A percentile compares a stretch with the other conserved stretches of the same genome.
Conservation (phyloP, 2,113 vertebrate genomes). For the Brachyhypopomus gauderio region DNA sequence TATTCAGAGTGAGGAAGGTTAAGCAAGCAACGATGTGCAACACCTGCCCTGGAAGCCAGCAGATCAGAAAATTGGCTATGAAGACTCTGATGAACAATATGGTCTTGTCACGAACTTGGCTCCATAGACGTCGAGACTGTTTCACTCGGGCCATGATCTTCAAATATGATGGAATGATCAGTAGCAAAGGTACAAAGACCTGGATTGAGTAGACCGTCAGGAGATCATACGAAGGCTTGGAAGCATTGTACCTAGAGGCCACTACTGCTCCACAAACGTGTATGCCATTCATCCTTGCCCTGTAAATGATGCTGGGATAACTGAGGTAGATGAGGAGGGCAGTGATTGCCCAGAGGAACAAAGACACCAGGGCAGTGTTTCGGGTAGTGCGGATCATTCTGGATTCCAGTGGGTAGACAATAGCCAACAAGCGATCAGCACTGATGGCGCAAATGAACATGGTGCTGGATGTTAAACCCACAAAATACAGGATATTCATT, state of each 20-base stretch:
- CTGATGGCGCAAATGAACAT: constrained; percentile 57
- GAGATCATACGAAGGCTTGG: constrained; percentile 46
- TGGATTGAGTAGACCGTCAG: constrained; percentile 57
- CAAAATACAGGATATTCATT: constrained; percentile 46
- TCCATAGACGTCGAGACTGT: constrained; percentile 48
- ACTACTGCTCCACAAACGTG: constrained; percentile 49
- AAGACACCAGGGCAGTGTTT: constrained; percentile 47
- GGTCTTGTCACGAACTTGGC: constrained; percentile 44
- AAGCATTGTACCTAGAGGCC: constrained; percentile 14
- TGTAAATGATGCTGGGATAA: constrained; percentile 52
- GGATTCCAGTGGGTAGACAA: constrained; percentile 51
- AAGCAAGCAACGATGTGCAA: constrained; percentile 55
- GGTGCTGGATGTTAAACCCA: constrained; percentile 54
- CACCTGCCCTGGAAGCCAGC: constrained; percentile 59
- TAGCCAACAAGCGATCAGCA: constrained; percentile 52
- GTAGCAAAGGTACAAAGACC: constrained; percentile 51
- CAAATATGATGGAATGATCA: constrained; percentile 54
- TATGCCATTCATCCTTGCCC: constrained; percentile 15
- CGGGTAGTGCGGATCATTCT: constrained; percentile 48
- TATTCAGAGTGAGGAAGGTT: constrained; percentile 46
- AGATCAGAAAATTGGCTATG: constrained; percentile 58
- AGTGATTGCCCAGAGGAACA: constrained; percentile 53
- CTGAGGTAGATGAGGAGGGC: constrained; percentile 52
- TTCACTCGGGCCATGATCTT: constrained; percentile 49
- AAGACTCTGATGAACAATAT: constrained; percentile 53